Conservation (phyloP, 2,888 invertebrate species). For the Drosophila infuscata region DNA sequence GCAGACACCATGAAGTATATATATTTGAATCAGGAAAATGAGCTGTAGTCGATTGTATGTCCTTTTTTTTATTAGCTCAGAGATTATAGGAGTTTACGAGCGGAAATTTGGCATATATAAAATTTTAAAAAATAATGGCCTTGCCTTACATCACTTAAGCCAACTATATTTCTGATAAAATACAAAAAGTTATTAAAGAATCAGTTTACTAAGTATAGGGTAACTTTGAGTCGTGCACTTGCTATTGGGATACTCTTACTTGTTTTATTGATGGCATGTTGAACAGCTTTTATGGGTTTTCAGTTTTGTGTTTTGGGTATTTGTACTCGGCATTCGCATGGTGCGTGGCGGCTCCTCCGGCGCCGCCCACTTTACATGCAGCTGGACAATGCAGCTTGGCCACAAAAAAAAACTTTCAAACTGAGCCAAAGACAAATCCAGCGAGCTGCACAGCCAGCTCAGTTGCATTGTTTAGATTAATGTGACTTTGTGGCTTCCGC, state of each 20-base stretch:
- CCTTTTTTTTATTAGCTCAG: neutral
- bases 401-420: slow-evolving; percentile 58
- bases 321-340: slow-evolving; percentile 15
- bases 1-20: no score
- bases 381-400: slow-evolving; percentile 43
- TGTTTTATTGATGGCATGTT: slow-evolving; percentile 78
- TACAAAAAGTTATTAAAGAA: neutral
- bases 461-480: slow-evolving; percentile 73
- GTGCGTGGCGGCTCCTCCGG: slow-evolving; percentile 34
- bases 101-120: no score
- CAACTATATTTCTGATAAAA: neutral
- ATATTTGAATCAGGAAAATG: neutral
- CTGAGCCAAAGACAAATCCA: slow-evolving; percentile 21
- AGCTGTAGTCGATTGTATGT: no score
- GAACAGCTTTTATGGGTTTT: slow-evolving; percentile 80
- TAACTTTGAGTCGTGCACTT: neutral
- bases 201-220: neutral
- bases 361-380: slow-evolving; percentile 72
- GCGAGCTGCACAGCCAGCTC: slow-evolving; percentile 17
- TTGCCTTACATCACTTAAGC: neutral
- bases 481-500: slow-evolving; percentile 72
- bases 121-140: no score
- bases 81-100: neutral
- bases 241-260: neutral
- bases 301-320: slow-evolving; percentile 39